These are phyloP conservation scores for Marisa cornuarietis DNA, from an alignment of 1,140 invertebrate species.

Conservation along the genomic window DNA sequence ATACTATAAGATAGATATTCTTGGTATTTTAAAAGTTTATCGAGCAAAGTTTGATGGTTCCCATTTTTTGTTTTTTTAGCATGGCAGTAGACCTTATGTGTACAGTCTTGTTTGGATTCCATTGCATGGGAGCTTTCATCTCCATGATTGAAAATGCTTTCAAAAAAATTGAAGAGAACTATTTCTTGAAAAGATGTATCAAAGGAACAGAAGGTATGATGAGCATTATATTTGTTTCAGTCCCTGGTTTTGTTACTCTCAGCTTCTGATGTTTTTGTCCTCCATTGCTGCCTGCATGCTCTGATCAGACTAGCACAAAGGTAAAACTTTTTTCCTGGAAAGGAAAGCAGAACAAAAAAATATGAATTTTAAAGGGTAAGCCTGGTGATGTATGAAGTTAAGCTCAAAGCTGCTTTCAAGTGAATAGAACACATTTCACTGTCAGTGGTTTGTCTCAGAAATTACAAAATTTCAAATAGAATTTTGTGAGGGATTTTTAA, in stretches of 20 bases:
- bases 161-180: too few relatives aligned
- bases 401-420: not conserved
- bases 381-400: not conserved
- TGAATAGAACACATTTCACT: not conserved
- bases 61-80: too few relatives aligned
- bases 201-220: too few relatives aligned
- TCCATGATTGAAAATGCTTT: too few relatives aligned
- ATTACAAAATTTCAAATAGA: not conserved
- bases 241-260: slow-evolving; percentile 49
- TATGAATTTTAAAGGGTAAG: too few relatives aligned
- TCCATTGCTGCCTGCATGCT: slow-evolving; percentile 57
- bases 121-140: too few relatives aligned
- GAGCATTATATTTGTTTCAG: slow-evolving; percentile 33
- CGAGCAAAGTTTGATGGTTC: too few relatives aligned
- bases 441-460: not conserved
- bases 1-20: too few relatives aligned
- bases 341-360: not conserved
- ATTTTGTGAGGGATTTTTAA: not conserved
- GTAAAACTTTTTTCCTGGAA: slow-evolving; percentile 31
- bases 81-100: too few relatives aligned
- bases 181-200: too few relatives aligned
- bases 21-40: too few relatives aligned
- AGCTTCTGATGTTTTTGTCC: slow-evolving; percentile 53
- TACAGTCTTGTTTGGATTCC: too few relatives aligned
- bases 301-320: slow-evolving; percentile 58